These are phyloP conservation scores for Drosophila kanekoi DNA, from an alignment of 2,888 invertebrate species.

Conservation along the genomic window DNA sequence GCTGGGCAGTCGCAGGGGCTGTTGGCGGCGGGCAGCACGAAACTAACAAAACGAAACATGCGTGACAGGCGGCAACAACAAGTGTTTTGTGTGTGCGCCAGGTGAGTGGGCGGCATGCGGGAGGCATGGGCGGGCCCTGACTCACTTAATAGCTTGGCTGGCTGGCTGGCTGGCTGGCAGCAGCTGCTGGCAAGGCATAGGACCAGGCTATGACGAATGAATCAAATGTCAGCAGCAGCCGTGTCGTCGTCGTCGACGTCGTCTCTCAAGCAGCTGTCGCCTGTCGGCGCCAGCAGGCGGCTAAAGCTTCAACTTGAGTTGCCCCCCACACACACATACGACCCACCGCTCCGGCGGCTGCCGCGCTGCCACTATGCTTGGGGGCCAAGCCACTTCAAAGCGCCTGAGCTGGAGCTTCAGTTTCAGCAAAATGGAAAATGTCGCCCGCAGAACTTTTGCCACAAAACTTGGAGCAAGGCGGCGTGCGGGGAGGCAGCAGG, in stretches of 20 bases:
- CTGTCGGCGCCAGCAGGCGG: conserved; percentile 72
- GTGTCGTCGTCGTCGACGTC: conserved; percentile 72
- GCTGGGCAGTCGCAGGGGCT: not conserved
- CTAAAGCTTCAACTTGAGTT: conserved; percentile 54
- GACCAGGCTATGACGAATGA: conserved; percentile 82
- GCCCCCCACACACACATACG: conserved; percentile 3
- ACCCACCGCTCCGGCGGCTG: too few relatives aligned
- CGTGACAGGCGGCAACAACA: conserved; percentile 73
- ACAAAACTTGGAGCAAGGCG: conserved; percentile 62
- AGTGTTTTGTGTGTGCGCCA: conserved; percentile 65
- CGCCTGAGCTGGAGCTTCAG: conserved; percentile 57
- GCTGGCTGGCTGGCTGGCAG: conserved; percentile 36
- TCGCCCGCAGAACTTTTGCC: conserved; percentile 78
- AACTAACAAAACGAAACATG: conserved; percentile 64
- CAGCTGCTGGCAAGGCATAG: conserved; percentile 39
- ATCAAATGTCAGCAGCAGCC: conserved; percentile 83
- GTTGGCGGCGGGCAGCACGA: not conserved
- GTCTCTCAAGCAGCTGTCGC: conserved; percentile 80
- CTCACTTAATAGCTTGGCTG: conserved; percentile 55
- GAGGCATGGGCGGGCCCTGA: conserved; percentile 27
- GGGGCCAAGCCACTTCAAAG: conserved; percentile 71
- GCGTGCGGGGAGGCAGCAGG: not conserved
- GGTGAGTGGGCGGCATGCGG: conserved; percentile 50
- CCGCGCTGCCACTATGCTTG: conserved; percentile 11
- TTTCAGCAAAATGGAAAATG: conserved; percentile 80